A percentile compares a stretch with the other conserved stretches of the same genome.
Evolutionary conservation across 2,113 vertebrate genomes (phyloP).

Genomic region (Strigops habroptila): DNA sequence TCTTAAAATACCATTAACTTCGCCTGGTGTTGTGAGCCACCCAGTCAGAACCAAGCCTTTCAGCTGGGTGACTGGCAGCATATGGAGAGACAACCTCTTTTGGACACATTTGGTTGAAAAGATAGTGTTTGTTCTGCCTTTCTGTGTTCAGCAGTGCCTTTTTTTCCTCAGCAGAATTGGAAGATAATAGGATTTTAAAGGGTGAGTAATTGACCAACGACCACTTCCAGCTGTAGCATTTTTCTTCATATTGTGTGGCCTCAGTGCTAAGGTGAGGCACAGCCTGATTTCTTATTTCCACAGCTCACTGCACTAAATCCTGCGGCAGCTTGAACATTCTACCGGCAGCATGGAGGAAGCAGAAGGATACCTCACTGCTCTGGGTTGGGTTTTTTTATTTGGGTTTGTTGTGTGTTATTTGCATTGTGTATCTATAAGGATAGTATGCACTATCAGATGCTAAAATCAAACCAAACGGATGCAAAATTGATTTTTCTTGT

Average conservation of each 20-base stretch:
- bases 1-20: neutral
- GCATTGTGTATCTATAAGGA: neutral
- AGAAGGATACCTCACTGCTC: neutral
- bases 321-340: neutral
- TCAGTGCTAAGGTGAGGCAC: conserved; percentile 33
- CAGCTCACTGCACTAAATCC: conserved; percentile 38
- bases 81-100: conserved; percentile 49
- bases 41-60: conserved; percentile 35
- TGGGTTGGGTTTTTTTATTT: neutral
- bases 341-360: neutral
- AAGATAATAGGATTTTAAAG: conserved; percentile 68
- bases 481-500: neutral
- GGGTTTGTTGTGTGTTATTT: neutral
- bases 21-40: neutral
- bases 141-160: conserved; percentile 36
- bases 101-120: conserved; percentile 55
- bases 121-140: conserved; percentile 41
- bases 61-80: conserved; percentile 34
- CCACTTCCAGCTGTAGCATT: conserved; percentile 37
- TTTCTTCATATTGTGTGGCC: conserved; percentile 58
- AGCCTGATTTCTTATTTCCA: conserved; percentile 42
- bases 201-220: conserved; percentile 59
- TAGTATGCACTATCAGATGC: neutral
- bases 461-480: neutral
- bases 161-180: conserved; percentile 6